phyloP scores from a whole-genome alignment of 2,888 invertebrate species.

The Nomada ferruginata region DNA sequence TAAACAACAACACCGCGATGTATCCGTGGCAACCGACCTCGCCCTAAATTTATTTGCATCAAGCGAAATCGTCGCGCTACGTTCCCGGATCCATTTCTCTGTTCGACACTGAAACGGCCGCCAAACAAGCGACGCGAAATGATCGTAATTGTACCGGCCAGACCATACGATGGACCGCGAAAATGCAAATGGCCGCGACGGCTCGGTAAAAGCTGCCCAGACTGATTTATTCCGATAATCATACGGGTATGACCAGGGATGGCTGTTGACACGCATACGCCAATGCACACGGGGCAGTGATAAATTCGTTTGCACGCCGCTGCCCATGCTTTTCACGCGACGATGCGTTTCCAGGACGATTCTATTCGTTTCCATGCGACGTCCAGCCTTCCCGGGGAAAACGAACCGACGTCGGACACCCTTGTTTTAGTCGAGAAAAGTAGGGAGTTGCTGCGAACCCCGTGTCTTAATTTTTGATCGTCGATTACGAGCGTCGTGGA shows the following conservation, averaged over 20 bases:
- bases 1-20: no score
- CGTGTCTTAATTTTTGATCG: neutral
- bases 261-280: conserved; percentile 29
- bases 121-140: neutral
- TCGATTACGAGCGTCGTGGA: no score
- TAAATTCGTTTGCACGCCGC: conserved; percentile 31
- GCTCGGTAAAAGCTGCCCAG: conserved; percentile 21
- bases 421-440: neutral
- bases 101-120: neutral
- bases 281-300: conserved; percentile 9
- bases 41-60: no score
- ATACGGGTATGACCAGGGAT: conserved; percentile 6
- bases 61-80: no score
- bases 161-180: conserved; percentile 13
- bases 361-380: conserved; percentile 28
- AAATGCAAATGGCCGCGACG: conserved; percentile 15
- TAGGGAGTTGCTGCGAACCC: neutral
- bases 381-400: conserved; percentile 9
- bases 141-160: neutral
- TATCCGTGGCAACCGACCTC: no score
- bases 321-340: conserved; percentile 34
- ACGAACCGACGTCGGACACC: conserved; percentile 14
- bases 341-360: conserved; percentile 42
- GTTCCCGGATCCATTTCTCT: neutral
- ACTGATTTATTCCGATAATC: conserved; percentile 50